A percentile compares a stretch with the other conserved stretches of the same genome.
These are phyloP conservation scores for Zosterops lateralis DNA, from an alignment of 2,113 vertebrate genomes.

Conservation along the genomic window DNA sequence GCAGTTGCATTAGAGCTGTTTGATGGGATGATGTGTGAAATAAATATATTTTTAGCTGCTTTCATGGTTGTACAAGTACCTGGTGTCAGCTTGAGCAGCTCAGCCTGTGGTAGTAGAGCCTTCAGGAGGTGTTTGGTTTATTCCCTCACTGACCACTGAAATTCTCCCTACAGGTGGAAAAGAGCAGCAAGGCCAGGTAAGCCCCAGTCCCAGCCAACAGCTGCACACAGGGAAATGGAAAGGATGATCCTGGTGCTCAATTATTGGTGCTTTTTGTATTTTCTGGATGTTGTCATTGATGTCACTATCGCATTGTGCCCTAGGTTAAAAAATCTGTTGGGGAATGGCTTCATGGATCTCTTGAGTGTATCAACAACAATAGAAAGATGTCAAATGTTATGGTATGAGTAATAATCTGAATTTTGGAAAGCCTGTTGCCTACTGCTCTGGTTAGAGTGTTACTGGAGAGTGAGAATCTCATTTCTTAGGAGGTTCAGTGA, in stretches of 20 bases:
- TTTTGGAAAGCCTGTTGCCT: not conserved
- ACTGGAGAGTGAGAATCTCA: not conserved
- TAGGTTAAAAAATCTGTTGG: not conserved
- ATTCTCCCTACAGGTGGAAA: constrained; percentile 36
- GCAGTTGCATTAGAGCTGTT: not conserved
- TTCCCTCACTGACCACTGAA: not conserved
- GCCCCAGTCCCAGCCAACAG: not conserved
- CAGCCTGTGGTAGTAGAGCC: not conserved
- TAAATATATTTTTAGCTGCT: not conserved
- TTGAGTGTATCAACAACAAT: not conserved
- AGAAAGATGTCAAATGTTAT: not conserved
- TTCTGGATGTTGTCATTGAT: not conserved
- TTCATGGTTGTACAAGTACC: not conserved
- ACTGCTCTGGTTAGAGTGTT: not conserved
- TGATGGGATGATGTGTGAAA: constrained; percentile 3
- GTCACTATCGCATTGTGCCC: not conserved
- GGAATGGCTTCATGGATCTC: not conserved
- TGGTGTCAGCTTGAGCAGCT: not conserved
- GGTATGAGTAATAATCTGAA: not conserved
- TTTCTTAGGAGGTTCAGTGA: not conserved
- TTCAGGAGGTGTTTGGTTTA: not conserved
- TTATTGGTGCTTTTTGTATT: not conserved
- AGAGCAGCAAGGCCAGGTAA: constrained; percentile 32
- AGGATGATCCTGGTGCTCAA: not conserved
- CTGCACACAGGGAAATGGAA: not conserved